These are phyloP conservation scores for Lipophrys pholis DNA, from an alignment of 2,113 vertebrate species.

Conservation along the genomic window DNA sequence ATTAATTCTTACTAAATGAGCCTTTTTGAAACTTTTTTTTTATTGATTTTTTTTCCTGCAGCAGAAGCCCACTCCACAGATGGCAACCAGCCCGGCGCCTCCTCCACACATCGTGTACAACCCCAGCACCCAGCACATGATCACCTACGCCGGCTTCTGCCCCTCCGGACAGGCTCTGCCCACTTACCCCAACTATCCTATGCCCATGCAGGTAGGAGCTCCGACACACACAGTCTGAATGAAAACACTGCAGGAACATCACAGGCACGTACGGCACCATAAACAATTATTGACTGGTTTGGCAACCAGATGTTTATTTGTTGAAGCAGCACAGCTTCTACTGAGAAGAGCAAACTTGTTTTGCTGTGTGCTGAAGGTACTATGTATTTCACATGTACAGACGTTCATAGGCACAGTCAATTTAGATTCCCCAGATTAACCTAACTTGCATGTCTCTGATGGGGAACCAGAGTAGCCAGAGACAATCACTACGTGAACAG, in stretches of 20 bases:
- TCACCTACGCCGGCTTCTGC: slow-evolving; percentile 88
- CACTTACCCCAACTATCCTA: slow-evolving; percentile 87
- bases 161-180: slow-evolving; percentile 83
- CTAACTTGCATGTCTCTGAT: too few relatives aligned
- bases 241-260: background rate
- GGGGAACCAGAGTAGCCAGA: too few relatives aligned
- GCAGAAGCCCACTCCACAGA: slow-evolving; percentile 85
- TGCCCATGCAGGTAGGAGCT: slow-evolving; percentile 88
- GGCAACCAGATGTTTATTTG: background rate
- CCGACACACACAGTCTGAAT: background rate
- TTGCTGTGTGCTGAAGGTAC: too few relatives aligned
- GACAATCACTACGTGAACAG: too few relatives aligned
- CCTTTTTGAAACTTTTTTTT: background rate
- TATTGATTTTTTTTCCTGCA: slow-evolving; percentile 11
- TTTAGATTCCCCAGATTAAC: too few relatives aligned
- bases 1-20: background rate
- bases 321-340: too few relatives aligned
- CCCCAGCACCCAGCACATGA: slow-evolving; percentile 88
- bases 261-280: background rate
- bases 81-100: slow-evolving; percentile 78
- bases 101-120: slow-evolving; percentile 92
- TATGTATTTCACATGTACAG: background rate
- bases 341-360: too few relatives aligned
- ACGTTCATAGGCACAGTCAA: too few relatives aligned
- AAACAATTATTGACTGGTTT: background rate